Conservation (phyloP, 1,140 invertebrate species). For the Leptopilina clavipes region DNA sequence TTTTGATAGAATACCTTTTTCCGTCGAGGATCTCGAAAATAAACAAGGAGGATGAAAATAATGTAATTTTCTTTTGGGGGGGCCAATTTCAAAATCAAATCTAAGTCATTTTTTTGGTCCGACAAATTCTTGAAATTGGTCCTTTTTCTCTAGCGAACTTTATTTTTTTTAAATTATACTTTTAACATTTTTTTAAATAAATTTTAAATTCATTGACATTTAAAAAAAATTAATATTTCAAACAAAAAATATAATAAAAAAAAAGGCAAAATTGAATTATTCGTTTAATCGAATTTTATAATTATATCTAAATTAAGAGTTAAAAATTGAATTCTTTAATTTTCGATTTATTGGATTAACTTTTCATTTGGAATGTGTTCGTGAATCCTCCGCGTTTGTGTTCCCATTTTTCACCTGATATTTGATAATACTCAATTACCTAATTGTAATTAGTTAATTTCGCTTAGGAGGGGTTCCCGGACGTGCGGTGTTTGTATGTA, state of each 20-base stretch:
- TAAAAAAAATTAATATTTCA: too few species aligned
- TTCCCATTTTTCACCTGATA: conserved; percentile 41
- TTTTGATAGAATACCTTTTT: conserved; percentile 21
- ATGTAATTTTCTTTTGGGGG: not conserved
- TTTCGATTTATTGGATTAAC: not conserved
- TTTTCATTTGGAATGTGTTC: too few species aligned
- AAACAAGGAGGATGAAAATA: conserved; percentile 22
- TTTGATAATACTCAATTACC: conserved; percentile 46
- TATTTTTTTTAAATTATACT: not conserved
- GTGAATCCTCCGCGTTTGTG: conserved; percentile 2
- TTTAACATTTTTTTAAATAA: too few species aligned
- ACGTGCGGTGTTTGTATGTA: conserved; percentile 43
- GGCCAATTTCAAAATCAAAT: conserved; percentile 22
- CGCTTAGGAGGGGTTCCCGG: conserved; percentile 42
- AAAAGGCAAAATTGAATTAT: too few species aligned
- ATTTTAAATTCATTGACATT: too few species aligned
- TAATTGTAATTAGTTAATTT: conserved; percentile 38
- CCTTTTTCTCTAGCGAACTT: not conserved
- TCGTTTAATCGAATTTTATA: too few species aligned
- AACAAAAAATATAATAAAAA: too few species aligned
- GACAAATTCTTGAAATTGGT: conserved; percentile 8
- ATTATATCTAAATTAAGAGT: too few species aligned
- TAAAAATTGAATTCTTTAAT: too few species aligned
- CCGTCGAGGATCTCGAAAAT: not conserved
- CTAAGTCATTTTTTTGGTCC: conserved; percentile 27